These are phyloP conservation scores for Leptosomus discolor DNA, from an alignment of 2,113 vertebrate species.

Conservation along the genomic window DNA sequence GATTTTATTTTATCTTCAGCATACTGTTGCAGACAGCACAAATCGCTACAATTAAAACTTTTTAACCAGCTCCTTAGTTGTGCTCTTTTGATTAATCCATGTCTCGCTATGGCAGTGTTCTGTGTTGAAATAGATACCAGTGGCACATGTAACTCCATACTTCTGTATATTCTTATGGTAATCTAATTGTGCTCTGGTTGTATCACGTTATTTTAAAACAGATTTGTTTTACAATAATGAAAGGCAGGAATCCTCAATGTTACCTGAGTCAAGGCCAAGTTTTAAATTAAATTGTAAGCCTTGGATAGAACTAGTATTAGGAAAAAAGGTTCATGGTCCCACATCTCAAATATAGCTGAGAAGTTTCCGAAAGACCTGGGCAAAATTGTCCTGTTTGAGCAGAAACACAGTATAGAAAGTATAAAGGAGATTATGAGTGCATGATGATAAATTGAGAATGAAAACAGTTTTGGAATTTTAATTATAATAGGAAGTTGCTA, in stretches of 20 bases:
- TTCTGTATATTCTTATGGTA: neutral
- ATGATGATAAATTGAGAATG: neutral
- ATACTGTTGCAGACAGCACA: neutral
- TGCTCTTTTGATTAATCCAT: neutral
- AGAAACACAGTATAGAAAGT: neutral
- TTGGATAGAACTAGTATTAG: neutral
- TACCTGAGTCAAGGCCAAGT: neutral
- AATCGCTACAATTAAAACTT: neutral
- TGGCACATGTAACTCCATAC: neutral
- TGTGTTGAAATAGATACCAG: neutral
- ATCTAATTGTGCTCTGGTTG: neutral
- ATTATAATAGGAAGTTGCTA: neutral
- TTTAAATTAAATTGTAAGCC: slow-evolving; percentile 21
- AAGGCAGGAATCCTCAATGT: neutral
- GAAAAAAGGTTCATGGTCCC: neutral
- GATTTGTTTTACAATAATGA: neutral
- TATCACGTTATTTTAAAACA: neutral
- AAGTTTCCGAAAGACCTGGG: neutral
- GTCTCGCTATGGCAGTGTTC: neutral
- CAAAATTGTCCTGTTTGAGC: neutral
- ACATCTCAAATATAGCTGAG: neutral
- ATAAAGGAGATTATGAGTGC: neutral
- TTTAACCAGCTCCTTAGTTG: neutral
- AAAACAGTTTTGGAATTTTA: neutral
- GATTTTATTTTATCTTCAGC: neutral